Base-by-base conservation (phyloP, 2,113 vertebrate genomes). In the Notarius lentiginosus region DNA sequence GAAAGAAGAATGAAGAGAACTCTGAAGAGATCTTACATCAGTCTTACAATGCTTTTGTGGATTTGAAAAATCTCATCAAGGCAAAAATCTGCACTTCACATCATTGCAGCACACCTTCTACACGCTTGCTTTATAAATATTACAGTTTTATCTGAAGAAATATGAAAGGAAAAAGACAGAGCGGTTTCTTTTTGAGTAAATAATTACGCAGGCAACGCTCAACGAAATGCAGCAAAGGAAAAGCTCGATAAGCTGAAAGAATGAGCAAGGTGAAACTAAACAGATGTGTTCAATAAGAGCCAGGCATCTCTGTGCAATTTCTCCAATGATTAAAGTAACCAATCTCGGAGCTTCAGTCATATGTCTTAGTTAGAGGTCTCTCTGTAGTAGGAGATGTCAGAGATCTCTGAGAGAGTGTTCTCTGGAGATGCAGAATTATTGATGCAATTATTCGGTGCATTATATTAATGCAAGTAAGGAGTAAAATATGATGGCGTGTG, bases 301-400 rank as follows among this genome's bases (percentile, higher is more conserved):
- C 41, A 61, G n/a, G 66, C 22, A 27, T 82, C 53, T 30, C 79
- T 8, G 22, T 73, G 53, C 55, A 82, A 49, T 82, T 14, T 27
- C 56, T 87, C 66, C 66, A 61, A 60, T 75, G 79, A 61, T 73
- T 82, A 87, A 82, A 86, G 61, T 86, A 75, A 77, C 60, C 75
- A 79, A 70, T 68, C 34, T 24, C 75, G n/a, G 61, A 66, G 60
- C 60, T 79, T 56, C 60, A 68, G 34, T 76, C 83, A 60, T 84
- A 73, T 41, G 34, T 72, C 70, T 76, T 76, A 76, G 70, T 73
- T 58, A 84, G 30, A 61, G 10, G 9, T 34, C 56, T 81, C 47
- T 47, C 56, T 47, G 56, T 47, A 53, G 56, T 47, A 22, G 84
- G 58, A 86, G 41, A 34, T 86, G 75, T 41, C 47, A 63, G 24